Conservation (phyloP, 2,797 vertebrate genomes). For the Meda fulgida region DNA sequence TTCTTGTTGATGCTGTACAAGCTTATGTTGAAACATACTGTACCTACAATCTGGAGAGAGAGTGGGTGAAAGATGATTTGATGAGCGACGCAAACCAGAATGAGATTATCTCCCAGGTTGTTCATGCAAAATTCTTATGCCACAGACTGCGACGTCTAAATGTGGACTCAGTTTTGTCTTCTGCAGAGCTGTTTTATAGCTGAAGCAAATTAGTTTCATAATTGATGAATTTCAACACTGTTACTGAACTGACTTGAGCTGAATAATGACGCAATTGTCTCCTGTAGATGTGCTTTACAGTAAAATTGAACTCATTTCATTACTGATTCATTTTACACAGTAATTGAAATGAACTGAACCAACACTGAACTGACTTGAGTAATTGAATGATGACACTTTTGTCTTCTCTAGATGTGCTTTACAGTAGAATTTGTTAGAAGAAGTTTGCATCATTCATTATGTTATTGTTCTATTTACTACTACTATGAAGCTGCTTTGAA, state of each 20-base stretch:
- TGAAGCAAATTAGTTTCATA: not conserved
- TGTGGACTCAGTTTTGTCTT: not conserved
- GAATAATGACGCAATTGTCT: not conserved
- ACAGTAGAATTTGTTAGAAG: not conserved
- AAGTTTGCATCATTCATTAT: not conserved
- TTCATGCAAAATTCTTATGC: not conserved
- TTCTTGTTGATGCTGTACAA: not conserved
- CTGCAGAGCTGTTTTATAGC: not conserved
- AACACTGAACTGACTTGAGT: not conserved
- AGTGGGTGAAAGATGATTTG: not conserved
- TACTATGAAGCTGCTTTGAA: not conserved
- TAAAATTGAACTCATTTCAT: too few relatives aligned
- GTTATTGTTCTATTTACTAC: not conserved
- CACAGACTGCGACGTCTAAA: not conserved
- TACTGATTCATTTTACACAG: too few relatives aligned
- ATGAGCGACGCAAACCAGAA: not conserved
- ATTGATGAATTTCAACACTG: not conserved
- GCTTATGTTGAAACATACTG: not conserved
- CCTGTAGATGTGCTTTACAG: too few relatives aligned
- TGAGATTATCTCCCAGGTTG: constrained; percentile 13
- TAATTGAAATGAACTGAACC: too few relatives aligned
- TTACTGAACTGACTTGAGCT: too few relatives aligned
- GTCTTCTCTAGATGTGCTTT: not conserved
- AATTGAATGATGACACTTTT: not conserved
- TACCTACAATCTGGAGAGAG: not conserved